Evolutionary conservation across 1,140 invertebrate genomes (phyloP), one percentile per base, ranked within the genome.

Genomic region (Chrysopa pallens): DNA sequence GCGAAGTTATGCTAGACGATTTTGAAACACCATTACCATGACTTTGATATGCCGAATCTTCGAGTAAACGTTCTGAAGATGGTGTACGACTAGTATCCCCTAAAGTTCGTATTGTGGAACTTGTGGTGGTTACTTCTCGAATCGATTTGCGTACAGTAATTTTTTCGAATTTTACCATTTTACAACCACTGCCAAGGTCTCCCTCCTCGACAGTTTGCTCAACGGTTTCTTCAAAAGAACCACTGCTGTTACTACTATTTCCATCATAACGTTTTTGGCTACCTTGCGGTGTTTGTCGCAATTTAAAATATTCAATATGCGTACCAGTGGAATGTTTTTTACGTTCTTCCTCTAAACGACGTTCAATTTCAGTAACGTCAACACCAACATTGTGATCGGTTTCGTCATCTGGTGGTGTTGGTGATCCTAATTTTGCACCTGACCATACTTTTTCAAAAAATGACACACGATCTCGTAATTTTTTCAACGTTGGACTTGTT

Each of bases 381-480:
- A 58, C 54, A 27, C 55, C 55, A 36, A 54, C 55, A 11, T 45
- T 36, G 13, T 13, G 5, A 44, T 36, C 4, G 12, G 59, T 41
- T 11, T 61, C 58, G 39, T 68, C 64, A 38, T 49, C 50, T 46
- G 62, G 62, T 14, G 56, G 47, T 11, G 61, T 56, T 6, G 51
- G 52, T 23, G 17, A 3, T 23, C 17, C 17, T 23, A 23, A 23
- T 23, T 23, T 23, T 23, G 17, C 17, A 4, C 73, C 70, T 15
- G 70, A 69, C 76, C 78, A 84, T 14, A 83, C 69, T 59, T 78
- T 75, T 51, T 86, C 82, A 58, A 79, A 84, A 57, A 82, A 82
- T 40, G 65, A 74, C 42, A 85, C 80, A 51, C 74, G 70, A 48
- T 84, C 76, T 36, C 70, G 65, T 9, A 84, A 66, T 36, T 73